Evolutionary conservation across 2,113 vertebrate genomes (phyloP), one percentile per base, ranked within the genome.

Genomic region (Nannobrachium achirus): DNA sequence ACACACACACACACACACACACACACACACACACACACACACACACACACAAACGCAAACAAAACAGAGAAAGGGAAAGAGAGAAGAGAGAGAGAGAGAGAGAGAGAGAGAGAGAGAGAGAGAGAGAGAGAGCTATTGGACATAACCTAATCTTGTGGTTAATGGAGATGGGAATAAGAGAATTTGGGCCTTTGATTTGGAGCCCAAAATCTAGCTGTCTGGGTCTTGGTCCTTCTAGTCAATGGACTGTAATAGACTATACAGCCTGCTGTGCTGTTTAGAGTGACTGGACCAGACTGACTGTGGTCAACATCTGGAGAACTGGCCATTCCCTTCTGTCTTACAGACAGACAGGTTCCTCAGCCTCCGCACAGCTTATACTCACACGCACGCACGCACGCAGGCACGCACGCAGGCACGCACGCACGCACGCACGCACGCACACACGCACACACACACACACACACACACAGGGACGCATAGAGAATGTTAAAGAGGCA

Each of bases 281-380:
- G 45, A 52, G 61, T 57, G 55, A 62, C 39, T 44, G 40, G 78
- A 86, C 69, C 72, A 78, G 77, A 70, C 75, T 66, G 77, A 70
- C 75, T 66, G 18, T 77, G 78, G 83, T 75, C 87, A 86, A 75
- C 91, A 86, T 88, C 87, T 92, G 90, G 87, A 89, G 74, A 89
- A 87, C 65, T 65, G 61, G 69, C 73, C 56, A 10, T 44, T 33
- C 57, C 60, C 15, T 39, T 10, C 10, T 13, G 63, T 66, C 55
- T 71, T 41, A 63, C 56, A 78, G 66, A 56, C 65, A n/a, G n/a
- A 13, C 19, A 50, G 19, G 60, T 60, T 56, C 42, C 60, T 39
- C 62, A 56, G 56, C 56, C 25, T 76, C 41, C 57, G 73, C 63
- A 56, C 48, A 55, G 14, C 44, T 46, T 2, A 46, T 3, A 10